Evolutionary conservation across 2,888 invertebrate genomes (phyloP).

Genomic region (Drosophila formosana): DNA sequence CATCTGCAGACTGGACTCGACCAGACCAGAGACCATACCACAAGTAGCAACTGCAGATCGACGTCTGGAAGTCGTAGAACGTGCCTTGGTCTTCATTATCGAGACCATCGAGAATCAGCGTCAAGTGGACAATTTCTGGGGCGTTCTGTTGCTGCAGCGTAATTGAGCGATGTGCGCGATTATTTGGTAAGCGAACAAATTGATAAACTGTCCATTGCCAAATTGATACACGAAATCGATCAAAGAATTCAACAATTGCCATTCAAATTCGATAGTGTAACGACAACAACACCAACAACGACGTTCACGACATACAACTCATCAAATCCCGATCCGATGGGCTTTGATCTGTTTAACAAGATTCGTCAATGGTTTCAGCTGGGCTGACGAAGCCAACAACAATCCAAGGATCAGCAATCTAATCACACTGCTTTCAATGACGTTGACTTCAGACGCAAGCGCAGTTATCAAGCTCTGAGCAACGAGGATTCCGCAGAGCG

Average conservation of each 20-base stretch:
- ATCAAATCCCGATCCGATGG: constrained; percentile 73
- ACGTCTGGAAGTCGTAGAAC: constrained; percentile 24
- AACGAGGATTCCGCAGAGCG: constrained; percentile 11
- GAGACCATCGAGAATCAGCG: constrained; percentile 2
- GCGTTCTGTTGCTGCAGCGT: constrained; percentile 17
- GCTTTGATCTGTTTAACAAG: constrained; percentile 77
- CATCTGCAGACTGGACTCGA: not conserved
- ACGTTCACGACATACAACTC: not conserved
- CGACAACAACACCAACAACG: not conserved
- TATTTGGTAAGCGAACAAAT: constrained; percentile 29
- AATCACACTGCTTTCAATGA: constrained; percentile 6
- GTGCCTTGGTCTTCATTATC: constrained; percentile 33
- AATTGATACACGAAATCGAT: constrained; percentile 22
- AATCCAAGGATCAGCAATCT: constrained; percentile 45
- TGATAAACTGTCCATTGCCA: not conserved
- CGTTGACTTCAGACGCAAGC: constrained; percentile 22
- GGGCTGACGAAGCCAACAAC: constrained; percentile 41
- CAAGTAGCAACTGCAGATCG: constrained; percentile 6
- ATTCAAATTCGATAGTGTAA: constrained; percentile 5
- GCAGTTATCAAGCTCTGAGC: constrained; percentile 22
- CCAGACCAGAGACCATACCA: not conserved
- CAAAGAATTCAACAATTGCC: constrained; percentile 15
- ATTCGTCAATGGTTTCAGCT: constrained; percentile 58
- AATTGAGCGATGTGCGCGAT: constrained; percentile 41
- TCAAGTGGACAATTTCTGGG: constrained; percentile 11